Base-by-base conservation (phyloP, 1,140 invertebrate species). In the Philopotamus ludificatus region DNA sequence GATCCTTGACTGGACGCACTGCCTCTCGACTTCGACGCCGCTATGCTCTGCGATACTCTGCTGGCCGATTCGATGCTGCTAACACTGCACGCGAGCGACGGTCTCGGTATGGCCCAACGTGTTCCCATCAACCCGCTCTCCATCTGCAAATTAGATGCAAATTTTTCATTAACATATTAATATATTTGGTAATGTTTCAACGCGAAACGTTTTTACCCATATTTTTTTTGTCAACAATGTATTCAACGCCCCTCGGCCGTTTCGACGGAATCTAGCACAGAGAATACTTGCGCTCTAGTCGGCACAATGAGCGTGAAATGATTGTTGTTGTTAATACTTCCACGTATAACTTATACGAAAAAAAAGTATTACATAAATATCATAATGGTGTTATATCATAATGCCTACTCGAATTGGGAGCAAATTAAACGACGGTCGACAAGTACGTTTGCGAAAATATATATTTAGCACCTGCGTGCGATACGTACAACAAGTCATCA, bases 81-180 rank as follows among this genome's bases (percentile, higher is more conserved):
- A 15, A 59, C 28, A 65, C 76, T 81, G 50, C 80, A 79, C 69
- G 87, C 83, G 68, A 91, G 78, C 72, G 88, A 89, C 70, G 88
- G 88, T 79, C 89, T 83, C 67, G 89, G 89, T 75, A 90, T 90
- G 74, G 89, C 88, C 88, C 88, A 90, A 67, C 84, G 83, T 16
- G 61, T 28, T 3, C 51, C 54, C 39, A 34, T 45, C 16, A 59
- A 42, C 12, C 50, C 54, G 22, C 57, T 63, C 21, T 66, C 64
- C 64, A 70, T 66, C 68, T 70, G 28, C 26, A 63, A 66, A 23
- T 12, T 49, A 47, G 53, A 22, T 34, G 26, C 23, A 45, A 21
- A 28, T 16, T 25, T 26, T 15, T 9, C 22, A 28, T 4, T 23
- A 7, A 3, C 8, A 51, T 20, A 22, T 51, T 20, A 47, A 47